Evolutionary conservation across 2,113 vertebrate genomes (phyloP).

Genomic region (Tachysurus fulvidraco): DNA sequence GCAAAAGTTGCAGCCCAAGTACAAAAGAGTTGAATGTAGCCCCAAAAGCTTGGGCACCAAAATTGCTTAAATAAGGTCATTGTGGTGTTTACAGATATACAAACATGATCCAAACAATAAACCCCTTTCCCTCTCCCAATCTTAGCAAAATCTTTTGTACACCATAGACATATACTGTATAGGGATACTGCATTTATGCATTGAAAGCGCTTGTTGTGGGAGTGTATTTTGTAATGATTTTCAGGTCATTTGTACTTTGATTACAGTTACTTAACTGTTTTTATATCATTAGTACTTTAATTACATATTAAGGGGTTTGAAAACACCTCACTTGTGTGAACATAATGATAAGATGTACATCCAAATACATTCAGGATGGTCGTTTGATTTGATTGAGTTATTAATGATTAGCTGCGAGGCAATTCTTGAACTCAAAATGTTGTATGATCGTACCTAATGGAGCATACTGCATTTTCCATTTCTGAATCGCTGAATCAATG

Average conservation of each 20-base stretch:
- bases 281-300: background rate
- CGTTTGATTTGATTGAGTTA: background rate
- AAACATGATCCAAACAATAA: background rate
- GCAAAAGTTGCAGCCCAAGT: background rate
- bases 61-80: background rate
- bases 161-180: background rate
- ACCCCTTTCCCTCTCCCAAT: background rate
- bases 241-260: background rate
- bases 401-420: constrained; percentile 20
- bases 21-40: background rate
- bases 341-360: constrained; percentile 24
- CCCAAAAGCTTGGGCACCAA: background rate
- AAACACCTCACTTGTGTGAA: background rate
- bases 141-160: background rate
- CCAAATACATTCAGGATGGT: constrained; percentile 18
- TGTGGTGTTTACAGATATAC: background rate
- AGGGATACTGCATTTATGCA: background rate
- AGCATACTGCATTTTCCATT: constrained; percentile 29
- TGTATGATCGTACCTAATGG: constrained; percentile 21
- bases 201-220: background rate
- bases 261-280: background rate
- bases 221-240: too few species aligned
- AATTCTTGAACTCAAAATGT: background rate
- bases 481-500: constrained; percentile 47
- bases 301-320: background rate